A percentile compares a stretch with the other conserved stretches of the same genome.
These are phyloP conservation scores for Actenoides hombroni DNA, from an alignment of 2,113 vertebrate species.

Conservation along the genomic window DNA sequence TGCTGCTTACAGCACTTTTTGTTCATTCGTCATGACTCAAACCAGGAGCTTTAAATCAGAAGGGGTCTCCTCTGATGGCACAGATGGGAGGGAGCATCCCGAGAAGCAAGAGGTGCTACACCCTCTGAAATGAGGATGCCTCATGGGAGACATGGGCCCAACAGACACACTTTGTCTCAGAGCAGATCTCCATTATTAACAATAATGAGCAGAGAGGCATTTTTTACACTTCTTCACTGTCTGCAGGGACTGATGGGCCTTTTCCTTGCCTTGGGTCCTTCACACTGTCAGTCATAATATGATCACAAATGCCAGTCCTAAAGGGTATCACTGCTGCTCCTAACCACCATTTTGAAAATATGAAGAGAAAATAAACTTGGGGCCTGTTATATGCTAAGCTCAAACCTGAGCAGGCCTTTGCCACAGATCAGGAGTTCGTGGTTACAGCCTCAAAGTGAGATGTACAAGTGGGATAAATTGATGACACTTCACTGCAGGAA, in stretches of 20 bases:
- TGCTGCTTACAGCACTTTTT: not conserved
- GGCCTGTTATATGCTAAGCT: not conserved
- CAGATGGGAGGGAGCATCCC: not conserved
- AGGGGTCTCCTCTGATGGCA: not conserved
- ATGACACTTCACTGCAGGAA: not conserved
- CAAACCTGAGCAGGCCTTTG: not conserved
- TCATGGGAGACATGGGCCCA: not conserved
- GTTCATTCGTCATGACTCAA: not conserved
- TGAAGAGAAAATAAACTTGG: not conserved
- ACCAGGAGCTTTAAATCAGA: not conserved
- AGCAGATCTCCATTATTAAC: not conserved
- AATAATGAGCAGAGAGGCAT: not conserved
- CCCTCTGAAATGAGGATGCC: not conserved
- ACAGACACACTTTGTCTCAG: not conserved
- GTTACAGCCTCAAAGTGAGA: not conserved
- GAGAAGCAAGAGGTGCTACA: not conserved
- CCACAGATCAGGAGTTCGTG: not conserved
- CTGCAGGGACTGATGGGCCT: not conserved
- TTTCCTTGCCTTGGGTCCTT: conserved; percentile 14
- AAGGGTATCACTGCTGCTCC: not conserved
- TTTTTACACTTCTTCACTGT: not conserved
- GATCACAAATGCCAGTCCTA: not conserved
- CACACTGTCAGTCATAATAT: not conserved
- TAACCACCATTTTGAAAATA: not conserved
- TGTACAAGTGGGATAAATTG: not conserved